A percentile compares a stretch with the other conserved stretches of the same genome.
These are phyloP conservation scores for Aphaenogaster rudis DNA, from an alignment of 1,140 invertebrate genomes.

Conservation along the genomic window DNA sequence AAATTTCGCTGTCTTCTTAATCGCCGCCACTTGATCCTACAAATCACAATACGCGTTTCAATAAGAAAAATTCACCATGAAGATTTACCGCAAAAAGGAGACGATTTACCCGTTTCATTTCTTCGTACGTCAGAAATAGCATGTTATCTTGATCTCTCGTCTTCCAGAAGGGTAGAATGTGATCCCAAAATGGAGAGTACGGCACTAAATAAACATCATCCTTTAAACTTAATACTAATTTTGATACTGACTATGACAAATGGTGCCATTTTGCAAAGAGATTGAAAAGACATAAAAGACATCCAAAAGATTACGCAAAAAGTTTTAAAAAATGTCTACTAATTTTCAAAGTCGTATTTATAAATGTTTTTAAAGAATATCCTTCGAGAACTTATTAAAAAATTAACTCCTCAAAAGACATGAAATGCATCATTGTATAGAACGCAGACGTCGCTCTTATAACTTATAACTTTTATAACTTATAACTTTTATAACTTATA, in stretches of 20 bases:
- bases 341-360: too few relatives aligned
- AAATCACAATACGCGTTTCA: slow-evolving; percentile 24
- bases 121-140: slow-evolving; percentile 94
- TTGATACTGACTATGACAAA: neutral
- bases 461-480: neutral
- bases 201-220: slow-evolving; percentile 81
- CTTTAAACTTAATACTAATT: slow-evolving; percentile 12
- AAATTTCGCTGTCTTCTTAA: slow-evolving; percentile 91
- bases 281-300: neutral
- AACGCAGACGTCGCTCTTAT: too few relatives aligned
- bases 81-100: neutral
- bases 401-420: neutral
- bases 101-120: slow-evolving; percentile 90
- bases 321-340: neutral
- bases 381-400: neutral
- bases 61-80: neutral
- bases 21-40: slow-evolving; percentile 89
- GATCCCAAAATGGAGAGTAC: slow-evolving; percentile 90
- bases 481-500: too few relatives aligned
- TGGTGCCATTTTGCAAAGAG: neutral
- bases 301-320: neutral
- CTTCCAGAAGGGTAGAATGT: slow-evolving; percentile 91
- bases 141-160: slow-evolving; percentile 92
- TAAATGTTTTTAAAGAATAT: neutral
- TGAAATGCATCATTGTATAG: too few relatives aligned